Base-by-base conservation (phyloP, 2,888 invertebrate genomes). In the Sphecodes monilicornis region DNA sequence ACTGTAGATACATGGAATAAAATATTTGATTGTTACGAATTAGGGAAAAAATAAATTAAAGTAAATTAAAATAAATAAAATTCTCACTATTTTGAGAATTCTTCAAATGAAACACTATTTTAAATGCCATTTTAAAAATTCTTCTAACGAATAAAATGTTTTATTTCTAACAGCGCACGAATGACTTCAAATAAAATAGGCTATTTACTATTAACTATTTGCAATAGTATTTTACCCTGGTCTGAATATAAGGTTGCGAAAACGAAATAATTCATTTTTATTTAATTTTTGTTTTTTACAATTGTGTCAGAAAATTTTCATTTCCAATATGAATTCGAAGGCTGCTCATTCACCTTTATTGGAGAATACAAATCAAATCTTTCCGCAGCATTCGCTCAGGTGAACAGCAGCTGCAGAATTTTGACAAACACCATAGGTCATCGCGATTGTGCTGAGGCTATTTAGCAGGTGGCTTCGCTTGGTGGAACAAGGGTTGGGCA, bases 401-500 rank as follows among this genome's bases (percentile, higher is more conserved):
- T 6, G 11, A 6, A 22, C 8, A 1, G 74, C 80, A 85, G 80
- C 71, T 85, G 85, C 46, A 39, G 46, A 73, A 70, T 85, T 46
- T 36, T 69, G 26, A 71, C 72, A 66, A 71, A 84, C 54, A 57
- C 5, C 60, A 50, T 73, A 64, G 46, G 60, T 36, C 70, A 74
- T 72, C 60, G 43, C 80, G 78, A 78, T 87, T 68, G 36, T 46
- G 39, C 32, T 36, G 60, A 57, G 36, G 76, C 73, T 78, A 46
- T 83, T 86, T 88, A 90, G 88, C 90, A 90, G 89, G 88, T 92
- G 88, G 92, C 86, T 84, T 89, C 91, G 92, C 90, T 91, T 90
- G 92, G 91, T 90, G 91, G 90, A 91, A 86, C 89, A 91, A 91
- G 90, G 91, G 91, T 80, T 89, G 89, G 92, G 91, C 92, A 78